These are phyloP conservation scores for Prenolepis imparis DNA, from an alignment of 2,888 invertebrate species.

Conservation along the genomic window DNA sequence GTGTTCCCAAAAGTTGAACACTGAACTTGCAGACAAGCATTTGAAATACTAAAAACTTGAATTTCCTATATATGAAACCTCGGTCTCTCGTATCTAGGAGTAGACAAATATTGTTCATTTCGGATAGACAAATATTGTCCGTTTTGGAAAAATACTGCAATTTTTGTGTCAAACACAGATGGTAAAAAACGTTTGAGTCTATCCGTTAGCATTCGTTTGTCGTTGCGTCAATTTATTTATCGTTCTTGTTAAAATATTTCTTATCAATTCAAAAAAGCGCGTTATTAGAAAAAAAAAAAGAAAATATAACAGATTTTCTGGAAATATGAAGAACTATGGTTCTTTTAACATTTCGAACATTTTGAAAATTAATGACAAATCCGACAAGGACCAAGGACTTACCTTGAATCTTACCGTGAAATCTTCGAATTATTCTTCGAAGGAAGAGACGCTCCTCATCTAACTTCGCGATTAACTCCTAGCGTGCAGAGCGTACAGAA, in stretches of 20 bases:
- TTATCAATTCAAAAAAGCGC: neutral
- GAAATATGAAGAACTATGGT: conserved; percentile 24
- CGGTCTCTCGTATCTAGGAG: neutral
- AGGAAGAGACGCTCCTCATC: neutral
- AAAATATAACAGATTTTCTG: neutral
- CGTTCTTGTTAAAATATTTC: neutral
- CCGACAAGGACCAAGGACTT: neutral
- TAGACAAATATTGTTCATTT: neutral
- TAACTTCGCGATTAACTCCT: neutral
- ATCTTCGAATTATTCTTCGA: neutral
- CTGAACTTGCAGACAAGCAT: neutral
- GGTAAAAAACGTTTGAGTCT: neutral
- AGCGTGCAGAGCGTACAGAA: neutral
- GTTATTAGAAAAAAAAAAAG: neutral
- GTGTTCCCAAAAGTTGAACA: neutral
- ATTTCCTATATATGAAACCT: neutral
- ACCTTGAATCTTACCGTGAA: conserved; percentile 5
- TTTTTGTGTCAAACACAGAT: neutral
- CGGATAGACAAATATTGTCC: neutral
- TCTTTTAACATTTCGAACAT: neutral
- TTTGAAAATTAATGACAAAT: neutral
- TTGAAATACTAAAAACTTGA: neutral
- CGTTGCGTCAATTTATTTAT: neutral
- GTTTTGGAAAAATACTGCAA: neutral
- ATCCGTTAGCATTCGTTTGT: neutral